Base-by-base conservation (phyloP, 92 coral and sea anemone species). In the Phenganax stokvisi region DNA sequence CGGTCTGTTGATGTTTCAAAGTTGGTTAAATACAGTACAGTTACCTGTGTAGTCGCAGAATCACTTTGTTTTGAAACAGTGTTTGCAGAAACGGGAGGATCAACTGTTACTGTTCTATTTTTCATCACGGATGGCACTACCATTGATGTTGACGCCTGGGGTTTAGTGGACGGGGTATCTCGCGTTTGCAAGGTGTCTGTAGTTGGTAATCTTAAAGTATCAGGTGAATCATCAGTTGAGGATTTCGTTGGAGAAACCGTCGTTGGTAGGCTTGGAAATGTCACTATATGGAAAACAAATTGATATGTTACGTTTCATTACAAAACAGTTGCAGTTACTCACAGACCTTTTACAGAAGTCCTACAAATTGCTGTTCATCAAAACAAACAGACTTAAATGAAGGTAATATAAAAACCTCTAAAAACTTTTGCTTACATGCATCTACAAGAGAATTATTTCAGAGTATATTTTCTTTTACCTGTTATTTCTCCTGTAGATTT, bases 401-500 rank as follows among this genome's bases (percentile, higher is more conserved):
- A 3, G 68, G 1, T 8, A 70, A 70, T 54, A 9, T 5, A 37
- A 37, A 1, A 37, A 37, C 47, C 47, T 37, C 47, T 2, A 37
- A 37, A 5, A 59, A 13, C 16, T 20, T 59, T 59, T 59, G 65
- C 15, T 20, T 59, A 20, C 65, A 20, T 20, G 25, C 25, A 59
- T 20, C 15, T 20, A 59, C 65, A 59, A 3, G 25, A 12, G 1
- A 1, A 13, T 3, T 59, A 59, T 6, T 12, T 59, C 65, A 59
- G 15, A 13, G 65, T 13, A 17, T 72, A 9, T 47, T 72, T 56
- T 75, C 25, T 44, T 64, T 3, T 55, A 76, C 81, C 81, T 17
- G 10, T 58, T 10, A 58, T 12, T 3, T 1, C 58, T 31, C 81
- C 81, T 57, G 31, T 27, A 7, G 70, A 76, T 56, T 76, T 76